Evolutionary conservation across 2,113 vertebrate genomes (phyloP).

Genomic region (Pandion haliaetus): DNA sequence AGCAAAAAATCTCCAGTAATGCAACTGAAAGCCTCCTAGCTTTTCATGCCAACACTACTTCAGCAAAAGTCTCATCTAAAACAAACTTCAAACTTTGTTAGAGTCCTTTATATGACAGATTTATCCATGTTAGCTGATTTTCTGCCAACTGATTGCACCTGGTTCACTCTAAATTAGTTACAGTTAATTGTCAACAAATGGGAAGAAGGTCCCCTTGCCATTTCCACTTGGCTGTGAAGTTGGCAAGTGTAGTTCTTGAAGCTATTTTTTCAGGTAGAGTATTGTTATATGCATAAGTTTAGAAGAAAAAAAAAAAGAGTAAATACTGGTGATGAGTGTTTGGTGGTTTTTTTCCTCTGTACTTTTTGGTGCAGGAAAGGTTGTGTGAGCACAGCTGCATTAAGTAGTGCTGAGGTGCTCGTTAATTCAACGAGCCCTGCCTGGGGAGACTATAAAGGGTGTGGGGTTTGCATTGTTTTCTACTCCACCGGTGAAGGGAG

Average conservation of each 20-base stretch:
- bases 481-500: rapidly evolving
- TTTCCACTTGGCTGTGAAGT: not conserved
- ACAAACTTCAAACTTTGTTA: not conserved
- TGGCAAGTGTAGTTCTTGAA: not conserved
- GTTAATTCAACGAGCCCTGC: not conserved
- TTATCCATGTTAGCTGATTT: not conserved
- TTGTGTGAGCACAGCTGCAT: not conserved
- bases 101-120: not conserved
- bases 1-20: not conserved
- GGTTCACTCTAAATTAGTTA: conserved; percentile 5
- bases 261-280: not conserved
- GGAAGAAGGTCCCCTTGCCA: not conserved
- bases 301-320: not conserved
- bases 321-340: not conserved
- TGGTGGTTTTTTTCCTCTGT: rapidly evolving
- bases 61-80: not conserved
- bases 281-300: not conserved
- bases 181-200: conserved; percentile 1
- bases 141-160: conserved; percentile 34
- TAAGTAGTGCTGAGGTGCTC: not conserved
- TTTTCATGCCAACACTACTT: not conserved
- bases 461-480: rapidly evolving
- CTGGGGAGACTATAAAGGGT: not conserved
- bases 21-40: not conserved
- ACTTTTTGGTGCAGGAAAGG: not conserved